Base-by-base conservation (phyloP, 1,140 invertebrate genomes). In the Varroa destructor region DNA sequence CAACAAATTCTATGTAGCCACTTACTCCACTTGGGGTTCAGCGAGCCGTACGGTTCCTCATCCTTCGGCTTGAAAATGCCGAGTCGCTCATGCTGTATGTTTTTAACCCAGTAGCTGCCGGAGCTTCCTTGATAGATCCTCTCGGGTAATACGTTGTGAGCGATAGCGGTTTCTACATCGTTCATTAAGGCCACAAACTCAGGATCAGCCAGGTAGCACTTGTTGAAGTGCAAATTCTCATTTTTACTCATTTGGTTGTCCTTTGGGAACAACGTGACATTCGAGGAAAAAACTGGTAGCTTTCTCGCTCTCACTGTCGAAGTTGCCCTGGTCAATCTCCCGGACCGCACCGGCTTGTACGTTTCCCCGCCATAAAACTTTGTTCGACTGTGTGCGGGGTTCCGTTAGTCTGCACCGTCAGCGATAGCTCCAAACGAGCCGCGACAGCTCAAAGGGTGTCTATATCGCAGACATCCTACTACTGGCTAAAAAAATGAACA, bases 11-110 rank as follows among this genome's bases (percentile, higher is more conserved):
- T 97, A 82, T 99, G 96, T 87, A 99, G 91, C 92, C 94, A 99
- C 83, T 99, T 99, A 1, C 93, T 98, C 96, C 97, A 99, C 82
- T 99, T 99, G 56, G 97, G 97, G 83, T 99, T 99, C 74, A 99
- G 82, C 76, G 91, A 83, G 12, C 95, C 96, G 73, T 77, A 77
- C 1, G 97, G 97, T 80, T 99, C 96, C 81, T 99, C 96, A 82
- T 99, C 94, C 83, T 98, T 98, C 10, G 95, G 95, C 79, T 99
- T 99, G 79, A 98, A 99, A 36, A 99, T 94, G 55, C 88, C 93
- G 77, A 97, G 88, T 25, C 37, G 61, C 61, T 71, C 84, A 85
- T 83, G 92, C 89, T 78, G 84, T 85, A 75, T 82, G 84, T 97
- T 93, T 84, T 96, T 97, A 70, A 97, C 94, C 84, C 99, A 99